Evolutionary conservation across 2,888 invertebrate species (phyloP), one percentile per base, ranked within the genome.

Genomic region (Cerastis rubricosa): DNA sequence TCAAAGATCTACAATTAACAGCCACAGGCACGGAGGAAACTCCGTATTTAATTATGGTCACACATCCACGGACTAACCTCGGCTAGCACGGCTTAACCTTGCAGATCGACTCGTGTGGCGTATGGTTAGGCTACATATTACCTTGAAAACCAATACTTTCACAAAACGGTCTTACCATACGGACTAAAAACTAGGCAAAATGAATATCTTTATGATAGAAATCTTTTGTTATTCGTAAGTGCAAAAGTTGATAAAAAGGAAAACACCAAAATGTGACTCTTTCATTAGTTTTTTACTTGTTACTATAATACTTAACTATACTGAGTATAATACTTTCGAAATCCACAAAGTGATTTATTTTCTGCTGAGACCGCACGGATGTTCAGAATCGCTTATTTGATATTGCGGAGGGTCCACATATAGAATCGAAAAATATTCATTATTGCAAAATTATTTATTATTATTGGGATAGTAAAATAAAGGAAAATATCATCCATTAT

Each of bases 321-420:
- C 35, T 3, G 3, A 35, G n/a, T n/a, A n/a, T n/a, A 35, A 35
- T 35, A 35, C 43, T 35, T 61, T 47, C 29, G 19, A 70, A 57
- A 35, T 35, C 49, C n/a, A 47, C 22, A 57, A 84, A 57, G 49
- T 66, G 40, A 80, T 80, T 67, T 63, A 63, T 43, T 68, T 45
- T 69, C 25, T 65, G 43, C n/a, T 72, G 43, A 61, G 35, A 25
- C 43, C 69, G 43, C 59, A 68, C 3, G 35, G 40, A 49, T 78
- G 54, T 49, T 57, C 25, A 66, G 25, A 78, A 70, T 61, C 49
- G 19, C 17, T 59, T 69, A 35, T 78, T 71, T 67, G 25, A 71
- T 66, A 61, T 54, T 71, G 22, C n/a, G n/a, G 14, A 51, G 19
- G 57, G 51, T 65, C 51, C 25, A 17, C 29, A 57, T 29, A 59